phyloP scores from a whole-genome alignment of 2,113 vertebrate genomes.

The Ramphastos sulfuratus region DNA sequence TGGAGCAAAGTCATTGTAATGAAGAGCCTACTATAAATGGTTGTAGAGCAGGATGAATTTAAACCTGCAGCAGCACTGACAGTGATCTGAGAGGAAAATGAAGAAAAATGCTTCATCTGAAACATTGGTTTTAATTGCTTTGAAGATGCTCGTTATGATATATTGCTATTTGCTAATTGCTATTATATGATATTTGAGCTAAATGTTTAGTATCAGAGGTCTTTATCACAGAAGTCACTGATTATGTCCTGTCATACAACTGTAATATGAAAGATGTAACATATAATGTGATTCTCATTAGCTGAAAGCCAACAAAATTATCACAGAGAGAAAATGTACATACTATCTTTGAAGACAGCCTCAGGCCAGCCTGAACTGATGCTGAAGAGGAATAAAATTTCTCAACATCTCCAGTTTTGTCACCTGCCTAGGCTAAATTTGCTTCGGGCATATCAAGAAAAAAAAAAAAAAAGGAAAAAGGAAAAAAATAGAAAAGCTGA shows the following conservation, averaged over 20 bases:
- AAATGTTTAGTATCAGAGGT: background rate
- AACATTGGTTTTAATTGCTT: background rate
- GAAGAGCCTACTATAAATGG: background rate
- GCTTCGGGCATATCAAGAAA: background rate
- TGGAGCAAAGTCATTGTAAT: background rate
- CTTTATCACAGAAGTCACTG: background rate
- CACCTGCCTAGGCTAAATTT: background rate
- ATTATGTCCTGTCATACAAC: background rate
- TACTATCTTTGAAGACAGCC: background rate
- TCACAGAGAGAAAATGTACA: background rate
- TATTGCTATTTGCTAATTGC: background rate
- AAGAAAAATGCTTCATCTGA: background rate
- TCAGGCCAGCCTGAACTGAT: background rate
- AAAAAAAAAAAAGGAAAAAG: too few relatives aligned
- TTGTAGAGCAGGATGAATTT: background rate
- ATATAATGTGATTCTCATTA: background rate
- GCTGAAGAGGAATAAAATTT: background rate
- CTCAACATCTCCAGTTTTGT: background rate
- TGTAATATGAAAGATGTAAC: background rate
- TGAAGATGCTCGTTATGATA: background rate
- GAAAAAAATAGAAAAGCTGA: background rate
- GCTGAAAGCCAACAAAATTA: background rate
- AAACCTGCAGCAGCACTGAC: background rate
- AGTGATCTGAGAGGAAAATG: background rate
- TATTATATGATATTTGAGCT: background rate